Percentiles rank a stretch among this genome's conserved stretches.
Conservation (phyloP, 2,113 vertebrate genomes). For the Dromiciops gliroides region DNA sequence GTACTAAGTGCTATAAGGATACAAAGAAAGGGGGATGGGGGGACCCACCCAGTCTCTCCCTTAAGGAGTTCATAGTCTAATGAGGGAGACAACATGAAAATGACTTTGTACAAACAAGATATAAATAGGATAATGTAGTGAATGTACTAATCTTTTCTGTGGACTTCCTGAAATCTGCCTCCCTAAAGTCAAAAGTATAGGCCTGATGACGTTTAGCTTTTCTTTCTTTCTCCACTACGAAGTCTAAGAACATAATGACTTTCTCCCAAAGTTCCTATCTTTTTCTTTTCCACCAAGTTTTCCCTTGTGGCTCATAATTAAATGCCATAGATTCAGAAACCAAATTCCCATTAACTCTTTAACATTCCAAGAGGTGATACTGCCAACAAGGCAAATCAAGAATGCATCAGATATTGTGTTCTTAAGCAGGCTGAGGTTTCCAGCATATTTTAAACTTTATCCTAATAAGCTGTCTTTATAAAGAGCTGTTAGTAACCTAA, state of each 20-base stretch:
- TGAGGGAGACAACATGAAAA: neutral
- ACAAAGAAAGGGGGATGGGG: too few species aligned
- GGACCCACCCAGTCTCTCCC: neutral
- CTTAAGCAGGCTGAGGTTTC: constrained; percentile 46
- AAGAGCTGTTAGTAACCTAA: constrained; percentile 21
- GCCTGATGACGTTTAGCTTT: constrained; percentile 10
- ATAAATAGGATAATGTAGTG: neutral
- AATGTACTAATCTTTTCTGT: neutral
- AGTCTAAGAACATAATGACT: constrained; percentile 22
- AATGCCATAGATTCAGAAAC: neutral
- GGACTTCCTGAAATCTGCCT: constrained; percentile 25
- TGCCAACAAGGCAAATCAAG: constrained; percentile 3
- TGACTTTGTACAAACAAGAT: neutral
- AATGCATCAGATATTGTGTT: constrained; percentile 51
- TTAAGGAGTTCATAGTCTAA: neutral
- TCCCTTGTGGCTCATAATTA: neutral
- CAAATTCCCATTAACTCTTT: neutral
- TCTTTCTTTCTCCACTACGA: constrained; percentile 39
- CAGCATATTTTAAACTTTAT: neutral
- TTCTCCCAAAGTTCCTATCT: neutral
- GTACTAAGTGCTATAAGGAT: neutral
- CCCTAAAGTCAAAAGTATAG: neutral
- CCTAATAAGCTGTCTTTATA: neutral
- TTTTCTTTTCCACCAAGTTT: neutral
- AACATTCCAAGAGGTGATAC: neutral